A percentile compares a stretch with the other conserved stretches of the same genome.
Evolutionary conservation across 2,888 invertebrate species (phyloP).

Genomic region (Yponomeuta plumbellus): DNA sequence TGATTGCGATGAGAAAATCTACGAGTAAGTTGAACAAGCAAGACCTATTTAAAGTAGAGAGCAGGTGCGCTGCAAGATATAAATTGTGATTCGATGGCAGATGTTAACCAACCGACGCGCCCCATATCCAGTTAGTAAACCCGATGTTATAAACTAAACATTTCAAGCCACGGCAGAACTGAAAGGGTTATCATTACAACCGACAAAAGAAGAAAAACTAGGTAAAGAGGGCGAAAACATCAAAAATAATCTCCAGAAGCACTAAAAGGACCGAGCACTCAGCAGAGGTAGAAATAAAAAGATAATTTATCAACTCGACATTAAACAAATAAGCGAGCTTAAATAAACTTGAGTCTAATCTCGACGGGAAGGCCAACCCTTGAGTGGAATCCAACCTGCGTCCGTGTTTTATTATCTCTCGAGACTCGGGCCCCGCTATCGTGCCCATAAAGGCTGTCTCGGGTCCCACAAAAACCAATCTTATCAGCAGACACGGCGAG

Average conservation of each 20-base stretch:
- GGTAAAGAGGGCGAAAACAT: background rate
- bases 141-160: slow-evolving; percentile 4
- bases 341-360: slow-evolving; percentile 56
- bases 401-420: slow-evolving; percentile 58
- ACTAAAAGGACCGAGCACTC: slow-evolving; percentile 1
- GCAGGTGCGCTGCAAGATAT: slow-evolving; percentile 63
- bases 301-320: slow-evolving; percentile 13
- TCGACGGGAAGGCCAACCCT: slow-evolving; percentile 47
- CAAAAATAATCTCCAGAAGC: background rate
- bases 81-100: slow-evolving; percentile 68
- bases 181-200: slow-evolving; percentile 19
- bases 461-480: slow-evolving; percentile 66
- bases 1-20: slow-evolving; percentile 38
- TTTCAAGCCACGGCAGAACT: slow-evolving; percentile 5
- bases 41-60: slow-evolving; percentile 50
- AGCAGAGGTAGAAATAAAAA: slow-evolving; percentile 3
- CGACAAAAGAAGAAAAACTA: slow-evolving; percentile 29
- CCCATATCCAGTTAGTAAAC: background rate
- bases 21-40: slow-evolving; percentile 16
- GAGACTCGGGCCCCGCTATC: slow-evolving; percentile 50
- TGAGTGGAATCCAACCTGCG: slow-evolving; percentile 47
- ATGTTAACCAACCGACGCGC: slow-evolving; percentile 57
- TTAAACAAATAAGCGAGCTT: slow-evolving; percentile 55
- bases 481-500: slow-evolving; percentile 72
- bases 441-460: slow-evolving; percentile 28